Evolutionary conservation across 1,140 invertebrate genomes (phyloP).

Genomic region (Mercenaria mercenaria): DNA sequence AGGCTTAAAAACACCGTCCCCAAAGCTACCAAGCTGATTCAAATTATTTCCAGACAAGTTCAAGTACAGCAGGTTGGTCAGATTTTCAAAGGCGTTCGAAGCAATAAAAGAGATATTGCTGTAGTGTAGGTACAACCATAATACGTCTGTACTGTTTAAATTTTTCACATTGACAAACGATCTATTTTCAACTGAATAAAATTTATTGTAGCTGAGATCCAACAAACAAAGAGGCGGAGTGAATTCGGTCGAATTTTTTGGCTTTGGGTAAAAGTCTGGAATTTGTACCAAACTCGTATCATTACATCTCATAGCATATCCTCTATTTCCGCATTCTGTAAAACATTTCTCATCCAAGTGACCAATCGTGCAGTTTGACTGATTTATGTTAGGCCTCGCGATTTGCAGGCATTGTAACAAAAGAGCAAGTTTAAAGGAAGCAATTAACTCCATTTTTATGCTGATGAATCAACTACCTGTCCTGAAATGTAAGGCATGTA

Average conservation of each 20-base stretch:
- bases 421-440: too few relatives aligned
- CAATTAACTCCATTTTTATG: too few relatives aligned
- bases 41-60: slow-evolving; percentile 31
- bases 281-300: background rate
- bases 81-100: slow-evolving; percentile 16
- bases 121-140: slow-evolving; percentile 13
- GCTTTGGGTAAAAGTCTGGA: background rate
- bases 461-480: too few relatives aligned
- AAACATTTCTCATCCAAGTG: background rate
- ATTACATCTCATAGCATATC: slow-evolving; percentile 7
- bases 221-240: background rate
- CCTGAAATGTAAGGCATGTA: too few relatives aligned
- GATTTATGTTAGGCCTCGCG: too few relatives aligned
- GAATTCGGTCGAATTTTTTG: background rate
- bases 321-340: background rate
- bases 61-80: slow-evolving; percentile 18
- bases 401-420: too few relatives aligned
- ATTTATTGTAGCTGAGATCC: background rate
- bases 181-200: background rate
- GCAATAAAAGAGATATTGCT: background rate
- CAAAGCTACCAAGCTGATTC: slow-evolving; percentile 7
- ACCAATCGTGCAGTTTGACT: background rate
- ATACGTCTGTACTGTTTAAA: background rate
- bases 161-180: background rate
- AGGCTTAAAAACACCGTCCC: slow-evolving; percentile 16